Base-by-base conservation (phyloP, 64 coral and sea anemone genomes). In the Dendronephthya gigantea region DNA sequence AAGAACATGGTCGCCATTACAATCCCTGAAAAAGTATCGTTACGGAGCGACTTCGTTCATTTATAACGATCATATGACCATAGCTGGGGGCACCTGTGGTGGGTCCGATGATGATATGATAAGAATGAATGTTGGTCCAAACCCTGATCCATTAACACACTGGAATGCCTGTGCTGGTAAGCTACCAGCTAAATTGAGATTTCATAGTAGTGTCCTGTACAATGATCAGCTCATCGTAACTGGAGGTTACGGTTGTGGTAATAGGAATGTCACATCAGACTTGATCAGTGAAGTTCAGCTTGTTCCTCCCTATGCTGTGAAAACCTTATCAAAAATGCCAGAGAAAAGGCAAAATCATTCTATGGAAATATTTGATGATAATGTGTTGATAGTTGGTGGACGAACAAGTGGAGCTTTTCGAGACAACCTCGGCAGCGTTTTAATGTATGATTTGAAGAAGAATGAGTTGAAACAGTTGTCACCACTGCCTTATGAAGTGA, bases 341-440 rank as follows among this genome's bases (percentile, higher is more conserved):
- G 55, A 62, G 25, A 15, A 0, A 79, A 79, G 72, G 36, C 15
- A 33, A 16, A 4, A 4, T 76, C 35, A 76, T 16, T 6, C 30
- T 19, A 28, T 19, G 32, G 72, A 29, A 79, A 36, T 34, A 15
- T 79, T 79, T 79, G 29, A 39, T 79, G 36, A 34, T 36, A 79
- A 79, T 34, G 12, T 79, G 36, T 34, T 79, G 30, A 79, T 79
- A 14, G 72, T 34, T 79, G 72, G 72, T 79, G 72, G 72, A 79
- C 0, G 2, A 4, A 79, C 36, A 34, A 16, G 0, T 36, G 17
- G 5, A 15, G 36, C 1, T 9, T 79, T 1, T 33, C 19, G 8
- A 79, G 16, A 79, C 36, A 79, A 34, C 36, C 7, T 34, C 69
- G 34, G 69, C 28, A 79, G 72, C 15, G 72, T 79, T 12, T 9